Evolutionary conservation across 2,888 invertebrate genomes (phyloP), one percentile per base, ranked within the genome.

Genomic region (Acanthosepion pharaonis): DNA sequence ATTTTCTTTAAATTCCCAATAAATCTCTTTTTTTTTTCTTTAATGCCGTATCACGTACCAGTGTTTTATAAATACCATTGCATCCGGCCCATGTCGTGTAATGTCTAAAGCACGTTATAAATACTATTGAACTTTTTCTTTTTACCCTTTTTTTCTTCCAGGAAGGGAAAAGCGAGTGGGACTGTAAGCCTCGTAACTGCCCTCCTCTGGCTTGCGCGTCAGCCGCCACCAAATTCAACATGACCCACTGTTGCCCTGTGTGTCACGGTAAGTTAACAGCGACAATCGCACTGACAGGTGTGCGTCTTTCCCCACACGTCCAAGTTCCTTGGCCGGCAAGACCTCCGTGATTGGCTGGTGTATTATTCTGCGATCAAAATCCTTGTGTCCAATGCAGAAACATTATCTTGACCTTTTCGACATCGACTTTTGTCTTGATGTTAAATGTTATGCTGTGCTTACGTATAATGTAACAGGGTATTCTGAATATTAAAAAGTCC

Each of bases 181-280:
- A 98, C 95, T 99, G 99, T 96, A 98, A 98, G 0, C 98, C 98
- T 59, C 98, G 98, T 94, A 98, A 98, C 53, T 99, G 99, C 96
- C 99, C 99, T 0, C 98, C 98, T 0, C 97, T 99, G 94, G 98
- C 98, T 42, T 99, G 99, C 97, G 98, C 98, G 95, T 98, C 98
- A 96, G 98, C 98, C 51, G 98, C 98, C 1, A 98, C 98, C 95
- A 98, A 98, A 94, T 98, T 98, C 2, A 98, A 98, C 96, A 98
- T 98, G 96, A 98, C 98, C 96, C 98, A 98, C 78, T 99, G 99
- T 97, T 99, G 99, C 97, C 98, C 98, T 97, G 98, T 98, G 94
- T 99, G 99, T 96, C 98, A 98, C 49, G 96, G 97, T 97, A 95
- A 95, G 96, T 96, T 53, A 20, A 91, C 78, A 78, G n/a, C 78